phyloP scores from a whole-genome alignment of 1,140 invertebrate species.

The Watersipora subatra region DNA sequence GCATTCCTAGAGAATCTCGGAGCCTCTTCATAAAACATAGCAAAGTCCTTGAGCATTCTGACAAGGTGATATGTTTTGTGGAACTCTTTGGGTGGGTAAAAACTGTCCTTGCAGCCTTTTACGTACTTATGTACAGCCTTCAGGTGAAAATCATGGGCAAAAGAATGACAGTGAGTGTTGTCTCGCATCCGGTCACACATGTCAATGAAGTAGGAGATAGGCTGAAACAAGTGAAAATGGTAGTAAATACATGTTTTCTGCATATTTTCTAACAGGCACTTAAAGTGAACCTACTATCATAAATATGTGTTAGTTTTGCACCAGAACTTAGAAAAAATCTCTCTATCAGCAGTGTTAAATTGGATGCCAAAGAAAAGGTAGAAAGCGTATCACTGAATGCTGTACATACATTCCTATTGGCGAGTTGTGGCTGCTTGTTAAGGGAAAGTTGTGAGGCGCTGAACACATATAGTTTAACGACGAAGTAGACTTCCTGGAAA shows the following conservation, averaged over 20 bases:
- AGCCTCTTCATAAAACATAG: conserved; percentile 67
- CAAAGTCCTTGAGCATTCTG: conserved; percentile 66
- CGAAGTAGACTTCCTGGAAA: conserved; percentile 61
- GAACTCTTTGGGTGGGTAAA: conserved; percentile 49
- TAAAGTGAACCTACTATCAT: no score
- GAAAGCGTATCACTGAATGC: no score
- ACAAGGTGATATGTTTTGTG: conserved; percentile 59
- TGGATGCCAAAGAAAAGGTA: no score
- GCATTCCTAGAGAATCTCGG: conserved; percentile 69
- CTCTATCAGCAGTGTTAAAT: no score
- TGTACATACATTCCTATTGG: no score
- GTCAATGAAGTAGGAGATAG: conserved; percentile 57
- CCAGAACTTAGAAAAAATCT: no score
- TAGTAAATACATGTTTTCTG: not conserved
- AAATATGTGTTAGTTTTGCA: no score
- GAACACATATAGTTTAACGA: conserved; percentile 55
- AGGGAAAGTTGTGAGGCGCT: not conserved
- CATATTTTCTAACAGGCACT: no score
- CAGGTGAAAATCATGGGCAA: conserved; percentile 74
- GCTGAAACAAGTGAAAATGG: conserved; percentile 41
- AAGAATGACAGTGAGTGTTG: conserved; percentile 66
- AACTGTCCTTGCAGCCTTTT: no score
- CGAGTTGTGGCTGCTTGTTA: not conserved
- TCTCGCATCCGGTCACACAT: conserved; percentile 61
- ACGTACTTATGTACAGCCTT: conserved; percentile 59